These are phyloP conservation scores for Engystomops pustulosus DNA, from an alignment of 2,113 vertebrate genomes.

Conservation along the genomic window DNA sequence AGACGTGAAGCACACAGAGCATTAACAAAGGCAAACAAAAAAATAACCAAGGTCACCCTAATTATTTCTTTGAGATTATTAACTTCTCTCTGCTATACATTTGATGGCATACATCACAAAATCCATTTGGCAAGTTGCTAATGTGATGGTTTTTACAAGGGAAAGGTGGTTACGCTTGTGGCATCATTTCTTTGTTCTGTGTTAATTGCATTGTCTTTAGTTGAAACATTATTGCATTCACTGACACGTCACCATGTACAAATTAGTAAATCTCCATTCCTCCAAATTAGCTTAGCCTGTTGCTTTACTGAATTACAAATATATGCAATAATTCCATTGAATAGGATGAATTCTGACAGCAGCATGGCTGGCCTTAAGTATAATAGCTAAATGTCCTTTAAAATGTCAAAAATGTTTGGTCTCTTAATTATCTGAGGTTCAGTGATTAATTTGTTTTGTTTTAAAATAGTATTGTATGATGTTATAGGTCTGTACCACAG, in stretches of 20 bases:
- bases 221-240: conserved; percentile 17
- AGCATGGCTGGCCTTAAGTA: neutral
- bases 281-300: conserved; percentile 13
- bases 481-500: too few relatives aligned
- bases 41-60: neutral
- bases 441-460: neutral
- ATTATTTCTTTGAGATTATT: conserved; percentile 36
- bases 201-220: conserved; percentile 48
- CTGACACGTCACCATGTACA: conserved; percentile 38
- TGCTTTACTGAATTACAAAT: conserved; percentile 36
- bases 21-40: conserved; percentile 3
- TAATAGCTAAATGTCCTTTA: neutral
- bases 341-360: neutral
- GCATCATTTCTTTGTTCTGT: conserved; percentile 30
- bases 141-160: conserved; percentile 19
- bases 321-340: neutral
- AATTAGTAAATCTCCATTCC: conserved; percentile 14
- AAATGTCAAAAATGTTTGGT: neutral
- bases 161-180: conserved; percentile 33
- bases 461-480: too few relatives aligned
- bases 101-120: conserved; percentile 45
- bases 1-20: neutral
- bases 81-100: conserved; percentile 31
- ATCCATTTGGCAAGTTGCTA: conserved; percentile 32
- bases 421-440: neutral